Percentiles rank a stretch among this genome's conserved stretches.
Evolutionary conservation across 2,888 invertebrate species (phyloP).

Genomic region (Harpalus rufipes): DNA sequence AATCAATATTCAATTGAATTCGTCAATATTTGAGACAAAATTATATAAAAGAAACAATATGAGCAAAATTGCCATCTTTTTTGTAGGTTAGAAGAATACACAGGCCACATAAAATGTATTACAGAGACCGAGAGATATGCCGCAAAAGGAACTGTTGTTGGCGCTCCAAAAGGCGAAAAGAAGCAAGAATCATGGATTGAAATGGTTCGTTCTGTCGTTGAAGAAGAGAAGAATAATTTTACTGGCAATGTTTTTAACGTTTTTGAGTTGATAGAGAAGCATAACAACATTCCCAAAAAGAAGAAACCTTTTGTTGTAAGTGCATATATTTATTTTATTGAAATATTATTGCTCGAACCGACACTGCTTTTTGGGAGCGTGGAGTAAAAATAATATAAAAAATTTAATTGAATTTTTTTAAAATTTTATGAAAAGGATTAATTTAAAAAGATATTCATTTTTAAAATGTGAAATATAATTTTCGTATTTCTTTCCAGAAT

Average conservation of each 20-base stretch:
- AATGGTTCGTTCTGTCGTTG: slow-evolving; percentile 83
- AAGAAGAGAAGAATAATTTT: slow-evolving; percentile 78
- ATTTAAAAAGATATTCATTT: no score
- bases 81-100: slow-evolving; percentile 86
- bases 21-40: no score
- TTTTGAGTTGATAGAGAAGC: slow-evolving; percentile 6
- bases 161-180: slow-evolving; percentile 89
- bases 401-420: no score
- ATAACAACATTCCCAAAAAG: slow-evolving; percentile 86
- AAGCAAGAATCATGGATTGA: slow-evolving; percentile 93
- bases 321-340: slow-evolving; percentile 34
- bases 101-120: slow-evolving; percentile 90
- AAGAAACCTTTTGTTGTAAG: slow-evolving; percentile 86
- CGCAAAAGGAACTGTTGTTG: slow-evolving; percentile 87
- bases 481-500: slow-evolving; percentile 76
- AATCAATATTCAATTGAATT: no score
- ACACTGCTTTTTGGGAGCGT: no score
- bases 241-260: slow-evolving; percentile 68
- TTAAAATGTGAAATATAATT: no score
- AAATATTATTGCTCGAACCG: no score
- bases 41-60: no score
- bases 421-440: no score
- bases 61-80: background rate
- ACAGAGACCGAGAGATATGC: slow-evolving; percentile 93
- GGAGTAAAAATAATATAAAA: no score